These are phyloP conservation scores for Cuculus canorus DNA, from an alignment of 2,797 vertebrate genomes.

Conservation along the genomic window DNA sequence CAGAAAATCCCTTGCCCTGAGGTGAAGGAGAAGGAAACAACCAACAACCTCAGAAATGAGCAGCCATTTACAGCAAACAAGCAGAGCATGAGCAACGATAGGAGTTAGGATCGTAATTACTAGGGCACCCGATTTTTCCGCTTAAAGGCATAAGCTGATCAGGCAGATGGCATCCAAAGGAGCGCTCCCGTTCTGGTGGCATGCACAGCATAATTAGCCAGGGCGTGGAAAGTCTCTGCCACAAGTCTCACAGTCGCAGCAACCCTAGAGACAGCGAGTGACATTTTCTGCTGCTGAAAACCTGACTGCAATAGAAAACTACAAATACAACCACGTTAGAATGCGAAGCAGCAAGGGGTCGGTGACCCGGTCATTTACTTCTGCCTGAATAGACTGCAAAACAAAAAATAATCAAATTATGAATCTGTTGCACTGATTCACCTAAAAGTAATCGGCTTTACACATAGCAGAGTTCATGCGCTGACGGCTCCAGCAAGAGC, in stretches of 20 bases:
- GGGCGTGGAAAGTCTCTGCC: not conserved
- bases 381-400: not conserved
- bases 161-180: slow-evolving; percentile 17
- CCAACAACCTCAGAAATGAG: not conserved
- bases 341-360: not conserved
- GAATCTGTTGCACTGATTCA: not conserved
- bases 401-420: not conserved
- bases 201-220: not conserved
- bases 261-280: not conserved
- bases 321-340: not conserved
- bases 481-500: not conserved
- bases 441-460: not conserved
- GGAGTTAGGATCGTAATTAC: not conserved
- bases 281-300: not conserved
- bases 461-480: not conserved
- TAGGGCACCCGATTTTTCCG: not conserved
- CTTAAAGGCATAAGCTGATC: slow-evolving; percentile 3
- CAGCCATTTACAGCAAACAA: not conserved
- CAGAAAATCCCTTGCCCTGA: not conserved
- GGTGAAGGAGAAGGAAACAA: not conserved
- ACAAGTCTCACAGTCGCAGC: not conserved
- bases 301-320: not conserved
- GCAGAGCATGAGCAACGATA: not conserved
- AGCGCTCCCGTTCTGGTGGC: not conserved
- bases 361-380: not conserved